Conservation (phyloP, 1,140 invertebrate species). For the Drosophila jambulina region DNA sequence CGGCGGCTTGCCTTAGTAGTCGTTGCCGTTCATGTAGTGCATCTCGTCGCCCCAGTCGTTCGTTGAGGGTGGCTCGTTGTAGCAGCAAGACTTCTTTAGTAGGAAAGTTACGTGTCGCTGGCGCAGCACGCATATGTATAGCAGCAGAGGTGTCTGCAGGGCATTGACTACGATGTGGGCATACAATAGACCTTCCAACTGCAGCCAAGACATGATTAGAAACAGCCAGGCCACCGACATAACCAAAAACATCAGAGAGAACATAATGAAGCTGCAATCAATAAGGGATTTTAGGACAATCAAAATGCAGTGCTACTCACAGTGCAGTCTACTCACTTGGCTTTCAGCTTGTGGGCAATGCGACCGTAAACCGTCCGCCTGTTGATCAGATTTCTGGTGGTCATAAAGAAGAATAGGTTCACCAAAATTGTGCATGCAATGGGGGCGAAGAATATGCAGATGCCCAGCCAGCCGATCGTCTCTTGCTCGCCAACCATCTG, state of each 20-base stretch:
- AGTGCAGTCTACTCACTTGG: constrained; percentile 89
- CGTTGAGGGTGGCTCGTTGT: constrained; percentile 88
- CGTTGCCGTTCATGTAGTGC: constrained; percentile 92
- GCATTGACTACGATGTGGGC: constrained; percentile 90
- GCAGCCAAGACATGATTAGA: constrained; percentile 89
- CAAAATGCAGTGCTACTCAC: constrained; percentile 81
- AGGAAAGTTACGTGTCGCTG: constrained; percentile 92
- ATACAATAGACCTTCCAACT: constrained; percentile 90
- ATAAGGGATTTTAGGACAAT: constrained; percentile 30
- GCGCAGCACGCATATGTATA: constrained; percentile 91
- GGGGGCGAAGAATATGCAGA: constrained; percentile 92
- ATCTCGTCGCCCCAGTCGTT: constrained; percentile 95
- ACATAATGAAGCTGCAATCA: constrained; percentile 91
- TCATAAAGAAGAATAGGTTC: constrained; percentile 91
- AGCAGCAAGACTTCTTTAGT: constrained; percentile 91
- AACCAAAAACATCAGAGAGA: constrained; percentile 89
- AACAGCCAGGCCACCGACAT: constrained; percentile 91
- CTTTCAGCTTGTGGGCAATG: constrained; percentile 93
- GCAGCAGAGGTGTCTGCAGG: constrained; percentile 89
- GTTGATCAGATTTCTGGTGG: constrained; percentile 91
- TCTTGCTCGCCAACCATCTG: constrained; percentile 87
- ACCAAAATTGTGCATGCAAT: constrained; percentile 91
- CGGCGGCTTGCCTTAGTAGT: constrained; percentile 85
- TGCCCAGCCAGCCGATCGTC: constrained; percentile 91
- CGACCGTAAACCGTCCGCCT: constrained; percentile 92